Evolutionary conservation across 2,888 invertebrate species (phyloP), one percentile per base, ranked within the genome.

Genomic region (Ditula angustiorana): DNA sequence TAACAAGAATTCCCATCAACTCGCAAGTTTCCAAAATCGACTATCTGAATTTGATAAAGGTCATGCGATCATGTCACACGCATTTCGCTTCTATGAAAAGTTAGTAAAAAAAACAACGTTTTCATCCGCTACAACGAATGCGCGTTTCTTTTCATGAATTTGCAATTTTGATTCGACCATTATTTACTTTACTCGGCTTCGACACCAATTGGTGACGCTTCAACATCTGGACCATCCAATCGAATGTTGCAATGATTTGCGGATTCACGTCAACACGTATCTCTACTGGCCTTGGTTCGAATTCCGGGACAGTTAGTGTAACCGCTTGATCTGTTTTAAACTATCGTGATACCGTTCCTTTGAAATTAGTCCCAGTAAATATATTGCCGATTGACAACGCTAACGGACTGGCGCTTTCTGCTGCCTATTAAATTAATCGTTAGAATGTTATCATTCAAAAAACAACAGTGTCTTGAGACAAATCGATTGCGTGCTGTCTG

Each of bases 281-380:
- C 77, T 77, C 70, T 72, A 75, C 75, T 78, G 85, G 81, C 85
- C 86, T 87, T 87, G 86, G 75, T 80, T 82, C 78, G 74, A 74
- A 85, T 87, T 82, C 86, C 78, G 70, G 81, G 78, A 82, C 82
- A 79, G 83, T 83, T 83, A 82, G 71, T 75, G 73, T 77, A 78
- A 81, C 81, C 80, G 82, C 78, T 79, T 74, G 74, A 71, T 79
- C 76, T 77, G 74, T 77, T 78, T 80, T 75, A 75, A 79, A 77
- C 77, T 74, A 75, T 73, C 77, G 74, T 74, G 75, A 77, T 81
- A 84, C 86, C 78, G 84, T 82, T 79, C 74, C 71, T 70, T 77
- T 81, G 79, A 81, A 83, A 83, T 85, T 79, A 80, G 73, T 75
- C 73, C 68, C 75, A 66, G 66, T 75, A 71, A 78, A 79, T 77